Percentiles rank a stretch among this genome's conserved stretches.
phyloP scores from a whole-genome alignment of 2,888 invertebrate genomes.

The Drosophila robusta region DNA sequence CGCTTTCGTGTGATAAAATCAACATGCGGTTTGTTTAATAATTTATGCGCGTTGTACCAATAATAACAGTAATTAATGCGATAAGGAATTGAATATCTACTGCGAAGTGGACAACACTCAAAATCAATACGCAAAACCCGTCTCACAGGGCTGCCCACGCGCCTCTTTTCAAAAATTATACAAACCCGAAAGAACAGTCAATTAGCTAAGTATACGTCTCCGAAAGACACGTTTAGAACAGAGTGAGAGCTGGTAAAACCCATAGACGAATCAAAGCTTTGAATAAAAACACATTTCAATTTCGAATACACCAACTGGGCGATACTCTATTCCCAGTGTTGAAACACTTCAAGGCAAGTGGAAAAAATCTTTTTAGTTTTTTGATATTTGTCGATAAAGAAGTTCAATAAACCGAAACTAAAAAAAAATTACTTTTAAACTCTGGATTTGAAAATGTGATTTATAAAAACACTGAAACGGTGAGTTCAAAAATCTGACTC shows the following conservation, averaged over 20 bases:
- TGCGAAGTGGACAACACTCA: background rate
- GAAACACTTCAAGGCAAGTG: too few species aligned
- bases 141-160: slow-evolving; percentile 42
- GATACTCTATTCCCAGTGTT: background rate
- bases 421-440: too few species aligned
- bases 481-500: too few species aligned
- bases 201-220: slow-evolving; percentile 26
- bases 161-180: slow-evolving; percentile 25
- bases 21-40: slow-evolving; percentile 49
- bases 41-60: slow-evolving; percentile 66
- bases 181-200: slow-evolving; percentile 19
- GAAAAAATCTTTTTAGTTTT: too few species aligned
- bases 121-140: slow-evolving; percentile 43
- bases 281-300: background rate
- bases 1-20: slow-evolving; percentile 60
- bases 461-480: too few species aligned
- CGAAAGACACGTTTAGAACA: background rate
- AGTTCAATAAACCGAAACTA: too few species aligned
- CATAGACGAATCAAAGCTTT: slow-evolving; percentile 11
- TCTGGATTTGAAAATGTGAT: too few species aligned
- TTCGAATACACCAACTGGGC: background rate
- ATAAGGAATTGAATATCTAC: slow-evolving; percentile 33
- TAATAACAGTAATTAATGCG: slow-evolving; percentile 72
- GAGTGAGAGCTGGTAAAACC: slow-evolving; percentile 34
- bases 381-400: too few species aligned